Conservation (phyloP, 2,888 invertebrate species). For the Periphyllus acericola region DNA sequence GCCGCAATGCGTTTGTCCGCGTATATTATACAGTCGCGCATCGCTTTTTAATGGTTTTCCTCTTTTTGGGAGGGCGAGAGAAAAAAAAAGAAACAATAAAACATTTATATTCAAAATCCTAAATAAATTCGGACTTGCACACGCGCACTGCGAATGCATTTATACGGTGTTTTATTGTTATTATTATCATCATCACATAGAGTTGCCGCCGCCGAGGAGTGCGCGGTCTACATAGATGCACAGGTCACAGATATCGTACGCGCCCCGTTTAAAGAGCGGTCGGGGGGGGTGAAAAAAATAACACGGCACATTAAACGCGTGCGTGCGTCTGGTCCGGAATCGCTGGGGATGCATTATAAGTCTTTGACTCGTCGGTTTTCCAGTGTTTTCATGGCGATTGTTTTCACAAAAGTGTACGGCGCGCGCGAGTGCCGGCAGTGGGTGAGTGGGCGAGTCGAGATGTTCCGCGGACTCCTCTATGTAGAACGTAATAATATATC, state of each 20-base stretch:
- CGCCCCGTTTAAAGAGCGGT: too few species aligned
- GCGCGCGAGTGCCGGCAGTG: too few species aligned
- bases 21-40: neutral
- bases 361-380: conserved; percentile 1
- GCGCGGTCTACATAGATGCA: too few species aligned
- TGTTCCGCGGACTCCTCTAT: too few species aligned
- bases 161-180: neutral
- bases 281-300: neutral
- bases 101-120: neutral
- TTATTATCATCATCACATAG: neutral
- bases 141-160: neutral
- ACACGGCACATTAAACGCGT: conserved; percentile 38
- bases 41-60: conserved; percentile 12
- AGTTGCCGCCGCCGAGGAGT: neutral
- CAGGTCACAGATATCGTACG: too few species aligned
- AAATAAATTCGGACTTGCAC: neutral
- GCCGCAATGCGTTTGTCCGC: conserved; percentile 9
- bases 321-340: neutral
- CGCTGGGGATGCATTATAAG: conserved; percentile 49
- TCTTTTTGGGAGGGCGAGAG: neutral
- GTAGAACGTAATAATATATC: too few species aligned
- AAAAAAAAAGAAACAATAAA: conserved; percentile 21
- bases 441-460: too few species aligned
- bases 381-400: conserved; percentile 4
- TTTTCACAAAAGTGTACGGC: neutral